Percentiles rank a stretch among this genome's conserved stretches.
Conservation (phyloP, 1,140 invertebrate species). For the Halyomorpha halys region DNA sequence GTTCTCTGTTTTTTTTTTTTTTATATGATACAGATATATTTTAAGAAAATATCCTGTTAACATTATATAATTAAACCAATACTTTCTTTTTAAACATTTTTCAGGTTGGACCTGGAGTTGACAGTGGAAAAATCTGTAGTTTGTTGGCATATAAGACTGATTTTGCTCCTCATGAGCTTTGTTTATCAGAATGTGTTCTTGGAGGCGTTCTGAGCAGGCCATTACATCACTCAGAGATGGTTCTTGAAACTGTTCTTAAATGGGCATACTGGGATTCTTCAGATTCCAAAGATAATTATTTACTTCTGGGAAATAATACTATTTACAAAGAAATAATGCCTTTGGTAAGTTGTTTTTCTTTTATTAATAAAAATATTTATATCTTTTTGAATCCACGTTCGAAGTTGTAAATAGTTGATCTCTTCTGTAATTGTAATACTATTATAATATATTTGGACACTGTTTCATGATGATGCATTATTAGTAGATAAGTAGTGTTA, state of each 20-base stretch:
- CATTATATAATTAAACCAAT: too few relatives aligned
- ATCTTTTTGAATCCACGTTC: too few relatives aligned
- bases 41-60: too few relatives aligned
- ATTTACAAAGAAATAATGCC: slow-evolving; percentile 42
- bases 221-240: slow-evolving; percentile 64
- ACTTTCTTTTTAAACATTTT: slow-evolving; percentile 27
- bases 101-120: slow-evolving; percentile 65
- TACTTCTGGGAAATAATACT: slow-evolving; percentile 52
- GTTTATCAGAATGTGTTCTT: slow-evolving; percentile 64
- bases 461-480: too few relatives aligned
- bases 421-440: too few relatives aligned
- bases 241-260: slow-evolving; percentile 54
- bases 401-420: too few relatives aligned
- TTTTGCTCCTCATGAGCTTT: slow-evolving; percentile 49
- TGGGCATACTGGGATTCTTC: slow-evolving; percentile 79
- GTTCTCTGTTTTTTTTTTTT: too few relatives aligned
- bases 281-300: slow-evolving; percentile 67
- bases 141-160: slow-evolving; percentile 54
- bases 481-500: too few relatives aligned
- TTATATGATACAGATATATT: too few relatives aligned
- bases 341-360: slow-evolving; percentile 29
- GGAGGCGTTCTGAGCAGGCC: slow-evolving; percentile 58
- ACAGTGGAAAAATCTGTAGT: slow-evolving; percentile 57
- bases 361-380: too few relatives aligned
- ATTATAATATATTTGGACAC: too few relatives aligned